Conservation (phyloP, 1,140 invertebrate genomes). For the Meloidogyne chitwoodi region DNA sequence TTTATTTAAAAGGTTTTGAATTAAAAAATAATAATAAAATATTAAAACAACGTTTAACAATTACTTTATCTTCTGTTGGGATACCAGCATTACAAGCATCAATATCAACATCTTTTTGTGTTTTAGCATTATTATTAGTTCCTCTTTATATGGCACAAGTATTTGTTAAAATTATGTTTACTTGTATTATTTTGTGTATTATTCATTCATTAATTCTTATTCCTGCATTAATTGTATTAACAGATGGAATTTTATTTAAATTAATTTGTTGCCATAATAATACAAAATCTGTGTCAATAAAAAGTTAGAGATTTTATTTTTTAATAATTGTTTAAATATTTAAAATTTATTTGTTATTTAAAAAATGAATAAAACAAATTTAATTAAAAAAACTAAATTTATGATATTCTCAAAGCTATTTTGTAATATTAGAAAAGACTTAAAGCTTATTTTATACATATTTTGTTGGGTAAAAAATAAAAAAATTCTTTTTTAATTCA, state of each 20-base stretch:
- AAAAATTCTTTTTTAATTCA: too few relatives aligned
- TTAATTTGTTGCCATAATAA: not conserved
- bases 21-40: not conserved
- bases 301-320: too few relatives aligned
- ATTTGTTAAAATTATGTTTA: conserved; percentile 48
- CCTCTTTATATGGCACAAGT: conserved; percentile 75
- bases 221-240: conserved; percentile 32
- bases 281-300: too few relatives aligned
- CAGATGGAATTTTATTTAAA: not conserved
- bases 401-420: too few relatives aligned
- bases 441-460: too few relatives aligned
- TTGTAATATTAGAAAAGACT: too few relatives aligned
- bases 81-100: conserved; percentile 89
- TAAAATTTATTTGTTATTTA: too few relatives aligned
- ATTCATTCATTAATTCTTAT: conserved; percentile 38
- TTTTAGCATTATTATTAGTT: conserved; percentile 77
- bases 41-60: conserved; percentile 25
- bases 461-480: too few relatives aligned
- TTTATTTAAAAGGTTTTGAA: not conserved
- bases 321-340: too few relatives aligned
- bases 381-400: too few relatives aligned
- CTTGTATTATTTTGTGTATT: conserved; percentile 41
- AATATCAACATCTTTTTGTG: conserved; percentile 81
- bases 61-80: conserved; percentile 67
- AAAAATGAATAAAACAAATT: too few relatives aligned